phyloP scores from a whole-genome alignment of 2,797 vertebrate species.

The Paramormyrops hopkinsi region DNA sequence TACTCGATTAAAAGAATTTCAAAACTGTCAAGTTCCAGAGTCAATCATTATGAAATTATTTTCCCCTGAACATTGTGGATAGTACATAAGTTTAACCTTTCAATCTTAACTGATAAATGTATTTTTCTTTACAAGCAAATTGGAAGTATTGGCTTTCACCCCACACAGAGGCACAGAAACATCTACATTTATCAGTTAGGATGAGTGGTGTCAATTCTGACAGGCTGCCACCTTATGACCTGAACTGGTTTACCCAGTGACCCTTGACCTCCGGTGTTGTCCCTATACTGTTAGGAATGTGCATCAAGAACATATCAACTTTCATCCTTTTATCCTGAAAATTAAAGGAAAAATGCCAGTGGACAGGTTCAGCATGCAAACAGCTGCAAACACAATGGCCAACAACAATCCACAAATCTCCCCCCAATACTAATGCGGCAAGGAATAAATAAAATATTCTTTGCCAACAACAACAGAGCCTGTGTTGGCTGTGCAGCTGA shows the following conservation, averaged over 20 bases:
- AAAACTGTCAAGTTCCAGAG: not conserved
- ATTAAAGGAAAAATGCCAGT: conserved; percentile 12
- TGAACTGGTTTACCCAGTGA: not conserved
- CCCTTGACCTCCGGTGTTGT: not conserved
- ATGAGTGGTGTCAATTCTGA: conserved; percentile 1
- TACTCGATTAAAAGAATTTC: not conserved
- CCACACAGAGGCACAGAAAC: not conserved
- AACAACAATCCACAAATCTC: conserved; percentile 15
- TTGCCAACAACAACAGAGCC: conserved; percentile 24
- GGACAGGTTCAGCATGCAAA: conserved; percentile 1
- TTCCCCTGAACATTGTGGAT: not conserved
- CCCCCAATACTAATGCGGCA: conserved; percentile 14
- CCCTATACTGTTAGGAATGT: conserved; percentile 16
- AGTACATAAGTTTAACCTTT: not conserved
- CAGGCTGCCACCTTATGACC: not conserved
- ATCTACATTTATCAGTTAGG: not conserved
- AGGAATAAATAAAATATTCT: conserved; percentile 29
- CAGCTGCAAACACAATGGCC: conserved; percentile 32
- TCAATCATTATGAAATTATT: not conserved
- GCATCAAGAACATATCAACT: not conserved
- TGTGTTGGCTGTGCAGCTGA: conserved; percentile 23
- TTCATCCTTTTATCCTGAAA: conserved; percentile 14
- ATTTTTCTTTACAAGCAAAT: not conserved
- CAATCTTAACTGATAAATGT: not conserved
- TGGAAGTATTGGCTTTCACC: conserved; percentile 4